Evolutionary conservation across 2,113 vertebrate genomes (phyloP).

Genomic region (Melanerpes formicivorus): DNA sequence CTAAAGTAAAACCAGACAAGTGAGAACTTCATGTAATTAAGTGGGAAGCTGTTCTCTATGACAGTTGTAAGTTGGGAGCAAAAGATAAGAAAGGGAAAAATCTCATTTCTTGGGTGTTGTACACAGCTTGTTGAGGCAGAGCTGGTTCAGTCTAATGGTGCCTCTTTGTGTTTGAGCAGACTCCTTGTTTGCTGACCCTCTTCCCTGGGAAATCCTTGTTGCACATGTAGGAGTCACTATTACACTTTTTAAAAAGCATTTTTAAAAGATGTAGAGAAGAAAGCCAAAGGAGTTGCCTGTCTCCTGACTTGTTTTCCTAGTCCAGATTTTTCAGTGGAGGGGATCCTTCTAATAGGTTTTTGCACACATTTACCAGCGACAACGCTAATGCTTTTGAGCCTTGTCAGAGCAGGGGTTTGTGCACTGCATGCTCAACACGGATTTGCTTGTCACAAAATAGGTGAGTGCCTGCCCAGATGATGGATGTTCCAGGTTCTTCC

Average conservation of each 20-base stretch:
- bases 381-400: not conserved
- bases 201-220: not conserved
- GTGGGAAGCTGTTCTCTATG: not conserved
- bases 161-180: not conserved
- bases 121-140: not conserved
- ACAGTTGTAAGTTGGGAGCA: not conserved
- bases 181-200: not conserved
- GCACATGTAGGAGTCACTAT: too few species aligned
- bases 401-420: not conserved
- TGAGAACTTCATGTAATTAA: not conserved
- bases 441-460: not conserved
- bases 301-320: not conserved
- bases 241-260: not conserved
- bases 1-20: not conserved
- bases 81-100: not conserved
- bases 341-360: not conserved
- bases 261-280: not conserved
- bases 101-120: not conserved
- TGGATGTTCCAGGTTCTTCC: not conserved
- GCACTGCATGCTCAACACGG: fast-evolving
- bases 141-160: not conserved
- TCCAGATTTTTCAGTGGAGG: not conserved
- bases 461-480: not conserved
- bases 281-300: not conserved
- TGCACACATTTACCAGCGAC: not conserved